Evolutionary conservation across 2,113 vertebrate species (phyloP).

Genomic region (Ptilonorhynchus violaceus): DNA sequence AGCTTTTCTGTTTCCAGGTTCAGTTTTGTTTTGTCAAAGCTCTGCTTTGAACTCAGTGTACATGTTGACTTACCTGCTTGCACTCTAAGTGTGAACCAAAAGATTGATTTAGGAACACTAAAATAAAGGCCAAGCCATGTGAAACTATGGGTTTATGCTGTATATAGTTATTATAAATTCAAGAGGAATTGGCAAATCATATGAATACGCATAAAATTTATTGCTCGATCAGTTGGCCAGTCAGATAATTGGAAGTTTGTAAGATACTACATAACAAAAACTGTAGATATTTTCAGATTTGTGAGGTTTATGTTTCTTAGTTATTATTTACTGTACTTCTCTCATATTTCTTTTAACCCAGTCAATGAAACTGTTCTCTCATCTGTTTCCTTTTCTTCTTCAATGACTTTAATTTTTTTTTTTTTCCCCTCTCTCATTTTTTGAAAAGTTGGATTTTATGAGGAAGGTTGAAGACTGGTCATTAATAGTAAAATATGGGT

Average conservation of each 20-base stretch:
- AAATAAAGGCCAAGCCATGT: neutral
- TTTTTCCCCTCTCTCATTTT: neutral
- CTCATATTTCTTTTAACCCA: neutral
- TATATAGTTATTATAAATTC: neutral
- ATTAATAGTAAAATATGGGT: neutral
- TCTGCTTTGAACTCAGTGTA: slow-evolving; percentile 31
- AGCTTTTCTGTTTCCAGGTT: slow-evolving; percentile 15
- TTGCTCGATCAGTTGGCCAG: neutral
- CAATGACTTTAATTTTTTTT: neutral
- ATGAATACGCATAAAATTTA: neutral
- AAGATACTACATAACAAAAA: neutral
- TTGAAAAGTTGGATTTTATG: neutral
- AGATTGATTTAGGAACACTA: neutral
- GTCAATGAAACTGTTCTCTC: neutral
- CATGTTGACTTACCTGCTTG: slow-evolving; percentile 9
- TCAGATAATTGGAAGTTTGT: neutral
- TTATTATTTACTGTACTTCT: neutral
- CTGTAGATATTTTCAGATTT: neutral
- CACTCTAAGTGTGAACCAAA: neutral
- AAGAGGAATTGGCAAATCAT: neutral
- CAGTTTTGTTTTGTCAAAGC: slow-evolving; percentile 49
- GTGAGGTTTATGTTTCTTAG: neutral
- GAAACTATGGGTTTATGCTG: neutral
- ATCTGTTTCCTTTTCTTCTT: neutral
- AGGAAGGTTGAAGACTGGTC: neutral